Evolutionary conservation across 2,113 vertebrate species (phyloP).

Genomic region (Syngnathoides biaculeatus): DNA sequence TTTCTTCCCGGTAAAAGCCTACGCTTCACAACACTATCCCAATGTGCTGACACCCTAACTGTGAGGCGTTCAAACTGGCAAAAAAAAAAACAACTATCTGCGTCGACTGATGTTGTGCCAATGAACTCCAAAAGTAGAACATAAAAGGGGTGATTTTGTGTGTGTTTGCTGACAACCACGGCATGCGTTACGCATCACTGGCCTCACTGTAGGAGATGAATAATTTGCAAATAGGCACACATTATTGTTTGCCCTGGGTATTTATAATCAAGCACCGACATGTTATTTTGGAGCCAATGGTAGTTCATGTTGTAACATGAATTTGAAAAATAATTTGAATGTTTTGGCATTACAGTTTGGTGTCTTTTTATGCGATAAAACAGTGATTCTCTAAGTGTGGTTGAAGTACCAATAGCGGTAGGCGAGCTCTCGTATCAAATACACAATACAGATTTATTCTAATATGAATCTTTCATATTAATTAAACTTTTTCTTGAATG

Average conservation of each 20-base stretch:
- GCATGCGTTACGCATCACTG: slow-evolving; percentile 50
- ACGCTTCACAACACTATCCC: slow-evolving; percentile 64
- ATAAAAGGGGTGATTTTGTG: slow-evolving; percentile 59
- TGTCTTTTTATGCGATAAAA: not conserved
- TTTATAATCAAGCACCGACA: slow-evolving; percentile 49
- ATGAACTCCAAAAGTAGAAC: slow-evolving; percentile 60
- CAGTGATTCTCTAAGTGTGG: too few relatives aligned
- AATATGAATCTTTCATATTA: too few relatives aligned
- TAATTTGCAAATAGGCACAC: slow-evolving; percentile 59
- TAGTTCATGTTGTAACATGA: too few relatives aligned
- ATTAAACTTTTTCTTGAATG: too few relatives aligned
- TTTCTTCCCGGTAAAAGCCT: slow-evolving; percentile 70
- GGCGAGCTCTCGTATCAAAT: too few relatives aligned
- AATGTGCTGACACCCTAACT: slow-evolving; percentile 67
- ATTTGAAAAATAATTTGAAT: too few relatives aligned
- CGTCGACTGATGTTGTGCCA: slow-evolving; percentile 46
- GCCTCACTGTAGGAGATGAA: slow-evolving; percentile 56
- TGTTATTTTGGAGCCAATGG: slow-evolving; percentile 45
- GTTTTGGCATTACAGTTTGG: too few relatives aligned
- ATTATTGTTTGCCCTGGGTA: slow-evolving; percentile 53
- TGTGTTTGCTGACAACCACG: slow-evolving; percentile 60
- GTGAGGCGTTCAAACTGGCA: slow-evolving; percentile 66
- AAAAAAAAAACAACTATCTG: slow-evolving; percentile 49
- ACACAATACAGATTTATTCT: too few relatives aligned
- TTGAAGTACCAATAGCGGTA: too few relatives aligned